These are phyloP conservation scores for Fragum fragum DNA, from an alignment of 2,888 invertebrate genomes.

Conservation along the genomic window DNA sequence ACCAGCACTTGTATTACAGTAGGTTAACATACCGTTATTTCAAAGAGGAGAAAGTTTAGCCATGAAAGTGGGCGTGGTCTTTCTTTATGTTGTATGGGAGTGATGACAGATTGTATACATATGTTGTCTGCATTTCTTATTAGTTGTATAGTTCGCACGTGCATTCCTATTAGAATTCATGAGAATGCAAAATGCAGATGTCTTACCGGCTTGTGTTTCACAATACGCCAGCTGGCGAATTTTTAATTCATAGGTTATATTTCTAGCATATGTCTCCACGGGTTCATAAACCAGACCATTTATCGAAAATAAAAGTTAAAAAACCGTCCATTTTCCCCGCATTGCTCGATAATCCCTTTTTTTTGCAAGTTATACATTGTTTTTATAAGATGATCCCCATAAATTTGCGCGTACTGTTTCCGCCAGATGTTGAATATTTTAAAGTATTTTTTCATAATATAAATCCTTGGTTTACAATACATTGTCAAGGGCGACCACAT, in stretches of 20 bases:
- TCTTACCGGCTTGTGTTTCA: constrained; percentile 5
- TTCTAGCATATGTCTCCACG: neutral
- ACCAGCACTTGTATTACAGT: too few species aligned
- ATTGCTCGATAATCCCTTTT: neutral
- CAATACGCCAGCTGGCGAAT: constrained; percentile 17
- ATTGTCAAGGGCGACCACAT: too few species aligned
- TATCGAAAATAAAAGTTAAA: neutral
- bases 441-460: too few species aligned
- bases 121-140: constrained; percentile 10
- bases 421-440: too few species aligned
- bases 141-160: constrained; percentile 17
- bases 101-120: constrained; percentile 17
- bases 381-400: too few species aligned
- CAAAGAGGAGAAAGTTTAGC: neutral
- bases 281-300: neutral
- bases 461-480: too few species aligned
- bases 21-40: too few species aligned
- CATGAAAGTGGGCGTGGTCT: neutral
- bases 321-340: too few species aligned
- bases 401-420: too few species aligned
- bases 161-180: neutral
- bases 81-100: constrained; percentile 10
- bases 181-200: constrained; percentile 29
- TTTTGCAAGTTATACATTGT: too few species aligned
- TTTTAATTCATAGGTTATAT: constrained; percentile 2